Evolutionary conservation across 2,113 vertebrate species (phyloP).

Genomic region (Taxidea taxus): DNA sequence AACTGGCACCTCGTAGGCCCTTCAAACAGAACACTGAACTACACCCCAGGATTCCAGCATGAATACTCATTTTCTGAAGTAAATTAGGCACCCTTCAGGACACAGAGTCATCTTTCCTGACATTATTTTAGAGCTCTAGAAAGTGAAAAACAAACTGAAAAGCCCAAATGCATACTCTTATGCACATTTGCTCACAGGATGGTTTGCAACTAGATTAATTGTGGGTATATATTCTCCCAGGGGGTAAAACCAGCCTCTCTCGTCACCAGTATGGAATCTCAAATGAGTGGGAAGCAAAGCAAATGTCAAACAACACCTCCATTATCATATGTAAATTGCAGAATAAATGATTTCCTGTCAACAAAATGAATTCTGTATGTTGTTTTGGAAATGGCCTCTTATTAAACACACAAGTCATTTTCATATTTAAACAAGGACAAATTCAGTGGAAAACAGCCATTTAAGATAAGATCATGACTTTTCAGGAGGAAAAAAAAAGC

Average conservation of each 20-base stretch:
- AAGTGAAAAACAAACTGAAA: neutral
- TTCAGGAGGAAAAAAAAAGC: neutral
- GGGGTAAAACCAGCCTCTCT: neutral
- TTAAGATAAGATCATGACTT: slow-evolving; percentile 51
- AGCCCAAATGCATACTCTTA: neutral
- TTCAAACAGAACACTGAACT: slow-evolving; percentile 28
- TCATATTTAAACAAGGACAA: slow-evolving; percentile 63
- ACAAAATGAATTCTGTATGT: slow-evolving; percentile 10
- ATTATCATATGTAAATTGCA: slow-evolving; percentile 72
- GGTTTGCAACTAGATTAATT: slow-evolving; percentile 30
- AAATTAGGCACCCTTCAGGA: slow-evolving; percentile 17
- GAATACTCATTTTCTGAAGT: slow-evolving; percentile 8
- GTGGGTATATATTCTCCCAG: neutral
- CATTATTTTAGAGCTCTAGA: neutral
- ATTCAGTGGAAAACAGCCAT: slow-evolving; percentile 47
- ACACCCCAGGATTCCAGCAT: neutral
- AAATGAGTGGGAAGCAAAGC: slow-evolving; percentile 49
- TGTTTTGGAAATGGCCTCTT: slow-evolving; percentile 29
- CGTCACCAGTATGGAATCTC: slow-evolving; percentile 3
- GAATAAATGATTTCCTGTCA: slow-evolving; percentile 68
- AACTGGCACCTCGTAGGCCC: neutral
- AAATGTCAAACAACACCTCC: slow-evolving; percentile 70
- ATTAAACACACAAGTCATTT: slow-evolving; percentile 26
- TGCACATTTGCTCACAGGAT: neutral
- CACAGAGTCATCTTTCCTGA: neutral